A percentile compares a stretch with the other conserved stretches of the same genome.
Evolutionary conservation across 2,888 invertebrate genomes (phyloP).

Genomic region (Netelia melanura): DNA sequence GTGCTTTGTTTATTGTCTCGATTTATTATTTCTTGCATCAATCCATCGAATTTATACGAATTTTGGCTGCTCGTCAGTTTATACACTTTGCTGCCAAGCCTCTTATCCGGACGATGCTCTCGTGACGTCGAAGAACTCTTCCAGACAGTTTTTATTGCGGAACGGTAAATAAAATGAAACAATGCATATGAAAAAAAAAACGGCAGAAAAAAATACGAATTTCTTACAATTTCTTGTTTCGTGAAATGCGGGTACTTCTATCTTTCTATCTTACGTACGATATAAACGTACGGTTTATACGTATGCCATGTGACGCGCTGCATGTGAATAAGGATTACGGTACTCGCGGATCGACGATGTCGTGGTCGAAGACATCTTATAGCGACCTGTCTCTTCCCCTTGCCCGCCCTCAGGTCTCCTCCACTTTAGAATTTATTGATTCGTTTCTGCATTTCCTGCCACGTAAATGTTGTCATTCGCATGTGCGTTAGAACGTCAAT

Average conservation of each 20-base stretch:
- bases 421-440: background rate
- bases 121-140: conserved; percentile 35
- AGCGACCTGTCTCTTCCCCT: conserved; percentile 3
- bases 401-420: background rate
- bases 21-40: conserved; percentile 34
- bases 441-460: conserved; percentile 50
- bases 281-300: background rate
- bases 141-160: conserved; percentile 19
- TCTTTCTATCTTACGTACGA: background rate
- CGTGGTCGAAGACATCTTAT: conserved; percentile 39
- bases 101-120: conserved; percentile 55
- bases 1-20: conserved; percentile 48
- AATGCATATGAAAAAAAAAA: too few species aligned
- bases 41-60: conserved; percentile 57
- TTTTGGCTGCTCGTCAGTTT: conserved; percentile 25
- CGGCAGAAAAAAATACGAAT: background rate
- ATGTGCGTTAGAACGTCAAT: conserved; percentile 12
- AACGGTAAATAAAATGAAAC: background rate
- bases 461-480: conserved; percentile 22
- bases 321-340: conserved; percentile 68
- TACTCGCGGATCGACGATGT: conserved; percentile 37
- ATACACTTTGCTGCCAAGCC: background rate
- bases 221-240: too few species aligned
- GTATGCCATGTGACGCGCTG: conserved; percentile 35
- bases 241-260: background rate